phyloP scores from a whole-genome alignment of 1,140 invertebrate genomes.

The Scaptomyza hsui region DNA sequence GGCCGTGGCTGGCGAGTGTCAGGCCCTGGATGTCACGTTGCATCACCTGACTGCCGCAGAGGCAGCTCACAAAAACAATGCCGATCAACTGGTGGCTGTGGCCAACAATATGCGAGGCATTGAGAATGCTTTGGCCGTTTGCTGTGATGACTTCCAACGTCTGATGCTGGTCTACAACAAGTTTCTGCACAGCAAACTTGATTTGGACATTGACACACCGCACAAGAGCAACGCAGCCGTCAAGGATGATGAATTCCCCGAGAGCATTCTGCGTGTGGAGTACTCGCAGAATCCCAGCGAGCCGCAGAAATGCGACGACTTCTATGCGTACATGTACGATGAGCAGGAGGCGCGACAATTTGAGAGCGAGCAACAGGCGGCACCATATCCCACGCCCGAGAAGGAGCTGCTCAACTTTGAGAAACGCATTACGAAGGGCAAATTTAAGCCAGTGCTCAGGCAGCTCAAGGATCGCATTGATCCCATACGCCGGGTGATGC shows the following conservation, averaged over 20 bases:
- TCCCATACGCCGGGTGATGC: conserved; percentile 79
- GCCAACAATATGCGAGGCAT: conserved; percentile 79
- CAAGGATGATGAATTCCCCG: conserved; percentile 61
- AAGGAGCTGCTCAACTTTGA: conserved; percentile 79
- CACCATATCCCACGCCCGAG: conserved; percentile 60
- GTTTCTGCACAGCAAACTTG: conserved; percentile 75
- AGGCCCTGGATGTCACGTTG: conserved; percentile 74
- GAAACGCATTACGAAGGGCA: conserved; percentile 74
- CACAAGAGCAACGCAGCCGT: neutral
- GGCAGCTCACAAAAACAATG: conserved; percentile 67
- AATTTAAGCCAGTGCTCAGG: conserved; percentile 76
- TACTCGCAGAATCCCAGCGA: conserved; percentile 68
- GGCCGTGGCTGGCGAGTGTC: conserved; percentile 78
- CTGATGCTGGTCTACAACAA: conserved; percentile 83
- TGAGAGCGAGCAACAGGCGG: conserved; percentile 66
- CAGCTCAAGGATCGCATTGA: conserved; percentile 82
- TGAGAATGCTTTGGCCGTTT: conserved; percentile 73
- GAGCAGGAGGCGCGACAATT: conserved; percentile 64
- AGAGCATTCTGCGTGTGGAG: conserved; percentile 76
- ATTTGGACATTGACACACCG: conserved; percentile 34
- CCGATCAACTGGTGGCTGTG: conserved; percentile 70
- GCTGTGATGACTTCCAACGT: conserved; percentile 81
- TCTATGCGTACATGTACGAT: conserved; percentile 82
- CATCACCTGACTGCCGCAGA: conserved; percentile 71
- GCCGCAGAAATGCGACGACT: conserved; percentile 68